These are phyloP conservation scores for Drosophila carrolli DNA, from an alignment of 1,140 invertebrate genomes.

Conservation along the genomic window DNA sequence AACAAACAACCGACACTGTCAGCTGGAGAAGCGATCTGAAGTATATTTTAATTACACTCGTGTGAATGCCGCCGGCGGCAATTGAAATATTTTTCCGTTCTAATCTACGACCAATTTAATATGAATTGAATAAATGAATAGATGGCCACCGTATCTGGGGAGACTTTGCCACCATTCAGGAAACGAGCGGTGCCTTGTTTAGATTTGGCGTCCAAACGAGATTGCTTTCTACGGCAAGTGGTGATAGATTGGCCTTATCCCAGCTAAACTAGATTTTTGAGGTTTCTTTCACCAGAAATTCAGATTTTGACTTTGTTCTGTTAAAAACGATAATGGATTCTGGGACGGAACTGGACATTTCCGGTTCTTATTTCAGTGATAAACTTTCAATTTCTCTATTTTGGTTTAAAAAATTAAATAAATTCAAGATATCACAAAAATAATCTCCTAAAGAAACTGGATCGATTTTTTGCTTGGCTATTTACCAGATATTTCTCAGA, in stretches of 20 bases:
- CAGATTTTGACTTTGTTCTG: not conserved
- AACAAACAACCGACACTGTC: slow-evolving; percentile 42
- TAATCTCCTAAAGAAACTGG: too few relatives aligned
- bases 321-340: not conserved
- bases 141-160: slow-evolving; percentile 49
- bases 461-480: slow-evolving; percentile 1
- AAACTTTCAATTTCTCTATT: too few relatives aligned
- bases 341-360: not conserved
- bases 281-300: not conserved
- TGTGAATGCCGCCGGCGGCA: slow-evolving; percentile 41
- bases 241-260: slow-evolving; percentile 1
- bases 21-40: slow-evolving; percentile 37
- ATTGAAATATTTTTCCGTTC: slow-evolving; percentile 45
- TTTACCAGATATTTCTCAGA: slow-evolving; percentile 10
- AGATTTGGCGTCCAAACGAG: slow-evolving; percentile 27
- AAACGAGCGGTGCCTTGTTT: slow-evolving; percentile 23
- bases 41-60: slow-evolving; percentile 53
- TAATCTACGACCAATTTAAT: slow-evolving; percentile 50
- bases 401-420: too few relatives aligned
- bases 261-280: not conserved
- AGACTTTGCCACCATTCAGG: slow-evolving; percentile 19
- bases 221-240: slow-evolving; percentile 35
- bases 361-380: too few relatives aligned
- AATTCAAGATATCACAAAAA: too few relatives aligned
- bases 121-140: slow-evolving; percentile 70